Conservation (phyloP, 2,888 invertebrate genomes). For the Tenthredo livida region DNA sequence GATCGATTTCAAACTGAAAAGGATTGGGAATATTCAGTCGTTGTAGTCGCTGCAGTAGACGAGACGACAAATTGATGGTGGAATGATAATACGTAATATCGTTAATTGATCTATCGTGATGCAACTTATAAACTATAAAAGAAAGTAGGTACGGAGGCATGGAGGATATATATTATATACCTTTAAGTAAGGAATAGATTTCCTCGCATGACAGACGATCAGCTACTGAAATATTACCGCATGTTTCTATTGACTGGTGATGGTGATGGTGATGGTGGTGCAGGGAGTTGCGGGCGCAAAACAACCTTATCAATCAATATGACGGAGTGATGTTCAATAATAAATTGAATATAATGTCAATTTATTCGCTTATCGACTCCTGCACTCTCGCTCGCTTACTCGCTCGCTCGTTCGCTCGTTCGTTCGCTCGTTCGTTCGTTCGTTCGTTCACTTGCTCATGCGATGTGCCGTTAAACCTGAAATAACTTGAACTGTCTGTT, state of each 20-base stretch:
- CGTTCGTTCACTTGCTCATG: not conserved
- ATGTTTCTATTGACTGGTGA: not conserved
- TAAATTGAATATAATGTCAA: conserved; percentile 48
- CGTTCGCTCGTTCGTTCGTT: not conserved
- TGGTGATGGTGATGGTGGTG: not conserved
- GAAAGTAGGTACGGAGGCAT: not conserved
- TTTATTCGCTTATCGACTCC: conserved; percentile 33
- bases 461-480: conserved; percentile 12
- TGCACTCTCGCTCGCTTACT: not conserved
- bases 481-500: not conserved
- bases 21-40: no score
- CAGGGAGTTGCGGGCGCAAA: conserved; percentile 23
- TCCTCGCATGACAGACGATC: conserved; percentile 37
- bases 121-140: not conserved
- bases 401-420: not conserved
- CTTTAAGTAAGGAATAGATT: conserved; percentile 15
- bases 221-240: conserved; percentile 50
- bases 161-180: no score
- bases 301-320: conserved; percentile 48
- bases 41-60: no score
- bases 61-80: not conserved
- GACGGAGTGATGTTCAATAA: conserved; percentile 46
- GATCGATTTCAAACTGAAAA: no score
- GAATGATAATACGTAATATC: not conserved
- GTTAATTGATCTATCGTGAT: conserved; percentile 41